phyloP scores from a whole-genome alignment of 2,888 invertebrate genomes.

The Orthosia cruda region DNA sequence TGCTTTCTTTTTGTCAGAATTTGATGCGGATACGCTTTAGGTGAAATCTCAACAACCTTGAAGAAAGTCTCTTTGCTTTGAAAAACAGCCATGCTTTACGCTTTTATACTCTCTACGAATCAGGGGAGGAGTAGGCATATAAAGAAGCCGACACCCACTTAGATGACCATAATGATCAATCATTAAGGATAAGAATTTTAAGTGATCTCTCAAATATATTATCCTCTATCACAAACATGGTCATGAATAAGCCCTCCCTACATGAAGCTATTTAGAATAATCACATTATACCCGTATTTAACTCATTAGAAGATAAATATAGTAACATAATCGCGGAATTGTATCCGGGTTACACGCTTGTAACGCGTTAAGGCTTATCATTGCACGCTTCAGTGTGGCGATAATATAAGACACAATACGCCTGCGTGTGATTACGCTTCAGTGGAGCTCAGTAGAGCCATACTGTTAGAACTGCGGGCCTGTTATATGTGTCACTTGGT shows the following conservation, averaged over 20 bases:
- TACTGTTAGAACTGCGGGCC: slow-evolving; percentile 24
- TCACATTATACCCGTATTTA: slow-evolving; percentile 27
- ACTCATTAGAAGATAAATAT: slow-evolving; percentile 17
- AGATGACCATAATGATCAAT: background rate
- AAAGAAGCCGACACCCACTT: background rate
- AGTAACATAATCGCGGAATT: slow-evolving; percentile 33
- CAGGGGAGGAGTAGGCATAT: background rate
- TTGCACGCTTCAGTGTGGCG: slow-evolving; percentile 52
- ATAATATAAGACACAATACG: slow-evolving; percentile 55
- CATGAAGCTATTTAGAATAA: slow-evolving; percentile 13
- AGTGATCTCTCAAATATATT: background rate
- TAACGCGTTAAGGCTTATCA: slow-evolving; percentile 51
- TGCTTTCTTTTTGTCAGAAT: background rate
- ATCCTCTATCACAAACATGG: background rate
- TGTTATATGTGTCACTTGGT: slow-evolving; percentile 15
- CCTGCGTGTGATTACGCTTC: slow-evolving; percentile 42
- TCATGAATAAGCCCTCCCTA: background rate
- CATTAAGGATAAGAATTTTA: background rate
- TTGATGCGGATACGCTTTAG: background rate
- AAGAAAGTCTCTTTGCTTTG: background rate
- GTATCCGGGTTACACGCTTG: slow-evolving; percentile 32
- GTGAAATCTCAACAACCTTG: background rate
- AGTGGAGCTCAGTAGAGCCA: slow-evolving; percentile 29
- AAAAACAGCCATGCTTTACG: background rate
- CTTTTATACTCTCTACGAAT: background rate